These are phyloP conservation scores for Drosophila prosaltans DNA, from an alignment of 1,140 invertebrate genomes.

Conservation along the genomic window DNA sequence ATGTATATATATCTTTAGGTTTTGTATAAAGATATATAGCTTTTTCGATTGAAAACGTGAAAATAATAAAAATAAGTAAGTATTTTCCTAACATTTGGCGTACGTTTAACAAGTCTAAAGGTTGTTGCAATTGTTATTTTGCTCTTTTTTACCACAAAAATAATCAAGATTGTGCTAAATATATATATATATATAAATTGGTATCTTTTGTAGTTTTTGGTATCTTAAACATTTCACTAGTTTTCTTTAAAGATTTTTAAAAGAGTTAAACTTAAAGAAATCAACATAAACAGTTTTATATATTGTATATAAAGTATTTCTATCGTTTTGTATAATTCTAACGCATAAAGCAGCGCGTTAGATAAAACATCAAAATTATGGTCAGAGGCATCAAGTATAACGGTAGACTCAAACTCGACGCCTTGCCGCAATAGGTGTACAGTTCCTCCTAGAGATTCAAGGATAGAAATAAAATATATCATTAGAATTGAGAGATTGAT, in stretches of 20 bases:
- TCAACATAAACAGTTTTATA: slow-evolving; percentile 59
- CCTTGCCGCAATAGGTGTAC: slow-evolving; percentile 80
- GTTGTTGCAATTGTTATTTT: slow-evolving; percentile 70
- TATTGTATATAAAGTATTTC: slow-evolving; percentile 53
- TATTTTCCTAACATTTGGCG: slow-evolving; percentile 67
- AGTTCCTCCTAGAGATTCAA: slow-evolving; percentile 57
- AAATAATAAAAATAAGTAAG: slow-evolving; percentile 53
- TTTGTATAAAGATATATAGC: slow-evolving; percentile 20
- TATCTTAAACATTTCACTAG: slow-evolving; percentile 69
- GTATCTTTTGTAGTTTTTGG: slow-evolving; percentile 38
- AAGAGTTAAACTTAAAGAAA: slow-evolving; percentile 40
- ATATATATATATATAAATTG: slow-evolving; percentile 48
- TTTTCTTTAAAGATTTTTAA: slow-evolving; percentile 39
- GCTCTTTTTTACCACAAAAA: slow-evolving; percentile 30
- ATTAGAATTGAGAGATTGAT: too few relatives aligned
- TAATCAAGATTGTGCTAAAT: slow-evolving; percentile 62
- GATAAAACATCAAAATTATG: slow-evolving; percentile 77
- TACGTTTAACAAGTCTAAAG: slow-evolving; percentile 69
- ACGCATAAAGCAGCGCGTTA: slow-evolving; percentile 73
- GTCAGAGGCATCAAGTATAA: slow-evolving; percentile 70
- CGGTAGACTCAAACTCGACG: slow-evolving; percentile 63
- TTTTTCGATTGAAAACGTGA: slow-evolving; percentile 4
- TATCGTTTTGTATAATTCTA: slow-evolving; percentile 59
- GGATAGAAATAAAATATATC: too few relatives aligned
- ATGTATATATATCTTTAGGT: slow-evolving; percentile 39